A percentile compares a stretch with the other conserved stretches of the same genome.
Conservation (phyloP, 2,797 vertebrate species). For the Megaceryle alcyon region DNA sequence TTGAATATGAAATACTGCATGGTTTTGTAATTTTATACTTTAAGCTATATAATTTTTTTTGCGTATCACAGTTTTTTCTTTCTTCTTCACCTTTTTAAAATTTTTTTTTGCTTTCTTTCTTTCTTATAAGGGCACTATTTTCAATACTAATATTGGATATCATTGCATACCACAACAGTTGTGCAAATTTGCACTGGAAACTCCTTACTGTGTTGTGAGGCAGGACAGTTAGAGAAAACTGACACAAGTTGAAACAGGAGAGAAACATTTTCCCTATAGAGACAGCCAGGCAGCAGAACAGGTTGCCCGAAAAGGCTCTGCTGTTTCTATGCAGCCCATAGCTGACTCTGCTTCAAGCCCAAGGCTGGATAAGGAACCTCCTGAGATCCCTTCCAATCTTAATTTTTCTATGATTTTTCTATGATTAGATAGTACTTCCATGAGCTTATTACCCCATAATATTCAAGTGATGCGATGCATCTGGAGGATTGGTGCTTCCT, state of each 20-base stretch:
- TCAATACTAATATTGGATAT: not conserved
- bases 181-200: not conserved
- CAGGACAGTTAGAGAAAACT: not conserved
- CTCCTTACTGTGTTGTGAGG: fast-evolving
- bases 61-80: no score
- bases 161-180: not conserved
- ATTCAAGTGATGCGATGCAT: not conserved
- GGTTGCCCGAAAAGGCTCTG: not conserved
- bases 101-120: not conserved
- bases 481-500: not conserved
- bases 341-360: not conserved
- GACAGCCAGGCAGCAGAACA: not conserved
- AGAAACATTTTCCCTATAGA: not conserved
- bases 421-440: not conserved
- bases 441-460: not conserved
- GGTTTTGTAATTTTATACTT: not conserved
- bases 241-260: not conserved
- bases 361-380: not conserved
- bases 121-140: not conserved
- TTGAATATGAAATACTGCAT: no score
- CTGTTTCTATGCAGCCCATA: not conserved
- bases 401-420: not conserved
- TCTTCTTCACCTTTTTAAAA: no score
- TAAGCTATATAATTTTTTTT: not conserved
- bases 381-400: not conserved